These are phyloP conservation scores for Rotaria sp. DNA, from an alignment of 2,888 invertebrate species.

Conservation along the genomic window DNA sequence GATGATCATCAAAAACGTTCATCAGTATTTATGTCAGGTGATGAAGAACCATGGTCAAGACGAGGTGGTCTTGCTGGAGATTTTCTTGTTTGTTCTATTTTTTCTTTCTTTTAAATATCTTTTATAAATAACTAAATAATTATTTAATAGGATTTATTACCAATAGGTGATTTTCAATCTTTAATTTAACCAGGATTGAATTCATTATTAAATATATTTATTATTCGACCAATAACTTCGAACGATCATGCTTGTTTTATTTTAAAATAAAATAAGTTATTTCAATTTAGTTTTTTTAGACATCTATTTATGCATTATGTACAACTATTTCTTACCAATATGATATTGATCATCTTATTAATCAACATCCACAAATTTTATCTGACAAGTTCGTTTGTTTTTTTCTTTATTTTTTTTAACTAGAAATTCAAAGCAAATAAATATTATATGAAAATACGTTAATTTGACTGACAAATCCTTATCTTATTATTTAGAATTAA, in stretches of 20 bases:
- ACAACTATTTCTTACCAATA: background rate
- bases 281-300: background rate
- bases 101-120: too few relatives aligned
- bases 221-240: background rate
- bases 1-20: background rate
- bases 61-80: slow-evolving; percentile 22
- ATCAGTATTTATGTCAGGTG: slow-evolving; percentile 8
- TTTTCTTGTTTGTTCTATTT: background rate
- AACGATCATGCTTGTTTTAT: background rate
- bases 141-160: background rate
- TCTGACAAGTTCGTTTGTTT: background rate
- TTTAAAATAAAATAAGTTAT: too few relatives aligned
- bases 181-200: background rate
- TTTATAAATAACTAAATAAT: background rate
- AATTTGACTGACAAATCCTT: too few relatives aligned
- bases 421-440: too few relatives aligned
- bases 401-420: too few relatives aligned
- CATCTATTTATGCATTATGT: background rate
- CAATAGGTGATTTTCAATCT: background rate
- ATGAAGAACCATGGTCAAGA: slow-evolving; percentile 12
- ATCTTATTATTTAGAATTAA: too few relatives aligned
- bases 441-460: too few relatives aligned
- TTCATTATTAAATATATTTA: background rate
- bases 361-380: background rate
- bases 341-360: background rate